Conservation (phyloP, 1,140 invertebrate genomes). For the Sarcophaga bullata region DNA sequence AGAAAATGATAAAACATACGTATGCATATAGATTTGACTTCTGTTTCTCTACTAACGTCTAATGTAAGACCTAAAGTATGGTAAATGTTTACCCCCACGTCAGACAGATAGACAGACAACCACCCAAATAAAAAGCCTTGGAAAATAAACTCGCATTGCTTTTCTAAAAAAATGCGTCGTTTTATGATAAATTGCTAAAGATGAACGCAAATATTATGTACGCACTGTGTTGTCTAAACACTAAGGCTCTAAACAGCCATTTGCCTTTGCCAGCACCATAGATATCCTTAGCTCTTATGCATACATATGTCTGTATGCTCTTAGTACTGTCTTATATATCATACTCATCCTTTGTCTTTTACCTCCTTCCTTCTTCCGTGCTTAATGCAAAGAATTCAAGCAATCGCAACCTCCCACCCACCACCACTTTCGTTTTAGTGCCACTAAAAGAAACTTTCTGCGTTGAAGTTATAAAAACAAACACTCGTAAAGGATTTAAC, state of each 20-base stretch:
- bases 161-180: conserved; percentile 8
- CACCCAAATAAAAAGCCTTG: too few relatives aligned
- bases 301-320: background rate
- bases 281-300: too few relatives aligned
- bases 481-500: conserved; percentile 26
- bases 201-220: background rate
- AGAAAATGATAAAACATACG: too few relatives aligned
- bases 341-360: background rate
- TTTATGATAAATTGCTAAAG: conserved; percentile 14
- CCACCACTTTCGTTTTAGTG: background rate
- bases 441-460: background rate
- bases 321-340: background rate
- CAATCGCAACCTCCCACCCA: background rate
- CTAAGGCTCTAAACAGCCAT: background rate
- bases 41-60: too few relatives aligned
- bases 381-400: too few relatives aligned
- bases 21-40: too few relatives aligned
- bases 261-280: too few relatives aligned
- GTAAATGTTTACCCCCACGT: too few relatives aligned
- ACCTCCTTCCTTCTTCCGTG: background rate
- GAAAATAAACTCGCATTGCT: background rate
- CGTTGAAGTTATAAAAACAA: background rate
- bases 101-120: too few relatives aligned
- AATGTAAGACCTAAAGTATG: too few relatives aligned
- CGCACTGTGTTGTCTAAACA: background rate